These are phyloP conservation scores for Camponotus floridanus DNA, from an alignment of 1,140 invertebrate genomes.

Conservation along the genomic window DNA sequence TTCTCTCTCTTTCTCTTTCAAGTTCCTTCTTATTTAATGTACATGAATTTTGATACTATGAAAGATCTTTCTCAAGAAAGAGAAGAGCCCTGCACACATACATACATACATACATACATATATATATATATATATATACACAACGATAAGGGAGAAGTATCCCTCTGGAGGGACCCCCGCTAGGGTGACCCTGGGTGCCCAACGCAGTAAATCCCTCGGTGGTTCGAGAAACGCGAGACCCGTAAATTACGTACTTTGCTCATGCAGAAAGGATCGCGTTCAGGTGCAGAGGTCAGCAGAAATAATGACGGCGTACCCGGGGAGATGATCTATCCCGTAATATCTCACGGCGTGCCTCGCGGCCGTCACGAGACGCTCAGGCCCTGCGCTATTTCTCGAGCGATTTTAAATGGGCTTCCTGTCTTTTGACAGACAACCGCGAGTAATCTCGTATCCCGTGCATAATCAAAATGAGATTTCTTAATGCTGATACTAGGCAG, in stretches of 20 bases:
- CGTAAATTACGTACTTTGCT: slow-evolving; percentile 84
- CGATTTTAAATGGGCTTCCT: slow-evolving; percentile 68
- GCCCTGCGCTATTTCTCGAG: slow-evolving; percentile 39
- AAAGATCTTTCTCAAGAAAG: slow-evolving; percentile 7
- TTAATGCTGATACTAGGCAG: slow-evolving; percentile 53
- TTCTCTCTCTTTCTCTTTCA: neutral
- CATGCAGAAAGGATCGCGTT: slow-evolving; percentile 81
- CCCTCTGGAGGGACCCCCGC: slow-evolving; percentile 75
- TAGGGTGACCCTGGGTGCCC: slow-evolving; percentile 80
- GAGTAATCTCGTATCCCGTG: slow-evolving; percentile 57
- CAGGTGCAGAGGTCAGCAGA: slow-evolving; percentile 76
- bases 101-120: too few species aligned
- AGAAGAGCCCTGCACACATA: neutral
- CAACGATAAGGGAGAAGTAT: slow-evolving; percentile 21
- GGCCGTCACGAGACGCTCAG: slow-evolving; percentile 66
- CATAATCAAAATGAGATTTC: slow-evolving; percentile 63
- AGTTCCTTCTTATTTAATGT: neutral
- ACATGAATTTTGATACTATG: slow-evolving; percentile 33
- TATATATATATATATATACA: too few species aligned
- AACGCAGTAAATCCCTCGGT: slow-evolving; percentile 82
- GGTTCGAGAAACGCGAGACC: slow-evolving; percentile 81
- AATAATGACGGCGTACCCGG: slow-evolving; percentile 78
- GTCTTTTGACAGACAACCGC: slow-evolving; percentile 67
- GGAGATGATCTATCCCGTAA: slow-evolving; percentile 79
- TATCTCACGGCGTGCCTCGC: slow-evolving; percentile 73